Base-by-base conservation (phyloP, 1,140 invertebrate species). In the Sweltsa coloradensis region DNA sequence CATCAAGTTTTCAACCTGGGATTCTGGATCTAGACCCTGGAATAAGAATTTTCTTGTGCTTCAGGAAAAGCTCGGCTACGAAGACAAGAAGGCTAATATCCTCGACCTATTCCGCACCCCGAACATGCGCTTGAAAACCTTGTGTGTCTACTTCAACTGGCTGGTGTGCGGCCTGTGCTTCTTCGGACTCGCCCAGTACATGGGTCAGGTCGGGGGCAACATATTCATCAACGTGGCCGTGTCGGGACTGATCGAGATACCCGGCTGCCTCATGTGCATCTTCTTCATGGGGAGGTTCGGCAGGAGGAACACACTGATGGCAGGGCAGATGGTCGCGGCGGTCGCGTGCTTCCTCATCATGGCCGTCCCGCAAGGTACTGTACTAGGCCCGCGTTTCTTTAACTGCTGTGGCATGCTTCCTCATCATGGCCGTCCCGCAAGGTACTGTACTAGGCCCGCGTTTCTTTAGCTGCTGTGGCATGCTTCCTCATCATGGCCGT, bases 151-250 rank as follows among this genome's bases (percentile, higher is more conserved):
- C 49, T 78, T 78, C 54, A 77, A 79, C 51, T 86, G 82, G 83
- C 61, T 81, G 25, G 78, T 81, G 1, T 80, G 78, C 48, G 82
- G 83, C 3, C 69, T 85, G 51, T 80, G 80, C 37, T 78, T 85
- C 56, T 86, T 81, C 53, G 83, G 83, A 1, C 74, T 83, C 1
- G 79, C 81, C 0, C 83, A 86, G 56, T 85, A 81, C 55, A 77
- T 84, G 40, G 76, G 81, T 0, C 74, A 79, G 47, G 66, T 83
- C 3, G 77, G 74, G 7, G 82, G 80, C 4, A 67, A 85, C 58
- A 83, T 85, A 34, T 85, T 85, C 56, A 47, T 78, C 2, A 86
- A 85, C 59, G 79, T 84, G 23, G 72, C 80, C 2, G 63, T 82
- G 6, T 83, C 80, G n/a, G n/a, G 75, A 21, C 60, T 63, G 0